These are phyloP conservation scores for Rhabdornis inornatus DNA, from an alignment of 2,113 vertebrate species.

Conservation along the genomic window DNA sequence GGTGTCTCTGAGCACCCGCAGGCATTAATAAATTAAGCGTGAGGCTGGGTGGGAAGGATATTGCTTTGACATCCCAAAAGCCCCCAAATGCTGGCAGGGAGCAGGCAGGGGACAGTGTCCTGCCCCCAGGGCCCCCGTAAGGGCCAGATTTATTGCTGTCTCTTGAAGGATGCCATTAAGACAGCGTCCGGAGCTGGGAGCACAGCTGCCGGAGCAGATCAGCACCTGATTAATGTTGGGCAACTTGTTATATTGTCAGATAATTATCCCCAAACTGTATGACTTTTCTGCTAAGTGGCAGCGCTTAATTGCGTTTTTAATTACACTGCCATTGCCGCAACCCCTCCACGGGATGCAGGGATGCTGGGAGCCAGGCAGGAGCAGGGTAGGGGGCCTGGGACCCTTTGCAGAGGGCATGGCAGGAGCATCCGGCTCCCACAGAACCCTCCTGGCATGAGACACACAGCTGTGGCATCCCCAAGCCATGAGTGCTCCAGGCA, in stretches of 20 bases:
- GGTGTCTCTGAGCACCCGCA: rapidly evolving
- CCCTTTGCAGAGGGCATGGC: background rate
- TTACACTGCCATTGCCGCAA: conserved; percentile 35
- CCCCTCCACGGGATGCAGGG: background rate
- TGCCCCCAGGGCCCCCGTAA: background rate
- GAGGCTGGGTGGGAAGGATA: too few relatives aligned
- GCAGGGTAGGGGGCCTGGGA: background rate
- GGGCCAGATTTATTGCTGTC: conserved; percentile 6
- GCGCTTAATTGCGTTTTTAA: conserved; percentile 71
- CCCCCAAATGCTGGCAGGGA: background rate
- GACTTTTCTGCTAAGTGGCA: conserved; percentile 71
- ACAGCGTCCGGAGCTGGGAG: background rate
- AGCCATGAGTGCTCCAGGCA: background rate
- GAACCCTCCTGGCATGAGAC: background rate
- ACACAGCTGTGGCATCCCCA: background rate
- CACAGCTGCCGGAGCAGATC: conserved; percentile 64
- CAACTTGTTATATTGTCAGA: conserved; percentile 76
- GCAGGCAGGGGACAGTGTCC: background rate
- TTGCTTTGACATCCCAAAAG: background rate
- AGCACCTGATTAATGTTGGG: conserved; percentile 67
- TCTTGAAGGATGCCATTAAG: background rate
- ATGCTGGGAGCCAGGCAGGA: background rate
- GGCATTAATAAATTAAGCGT: background rate
- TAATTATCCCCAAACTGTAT: conserved; percentile 74
- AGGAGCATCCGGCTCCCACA: background rate